These are phyloP conservation scores for Holotrichia oblita DNA, from an alignment of 1,140 invertebrate species.

Conservation along the genomic window DNA sequence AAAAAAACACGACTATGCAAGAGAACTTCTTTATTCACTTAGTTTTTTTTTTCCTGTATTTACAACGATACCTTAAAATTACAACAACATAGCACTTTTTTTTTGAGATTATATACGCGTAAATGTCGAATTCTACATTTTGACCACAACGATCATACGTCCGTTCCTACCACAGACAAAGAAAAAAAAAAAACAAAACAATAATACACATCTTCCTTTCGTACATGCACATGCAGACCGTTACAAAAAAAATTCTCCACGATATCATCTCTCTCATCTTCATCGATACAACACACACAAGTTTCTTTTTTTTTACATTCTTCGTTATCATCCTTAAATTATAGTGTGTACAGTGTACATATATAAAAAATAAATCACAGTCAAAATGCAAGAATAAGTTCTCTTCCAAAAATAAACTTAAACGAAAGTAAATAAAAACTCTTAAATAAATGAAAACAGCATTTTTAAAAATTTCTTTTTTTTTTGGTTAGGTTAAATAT, in stretches of 20 bases:
- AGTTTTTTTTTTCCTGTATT: slow-evolving; percentile 37
- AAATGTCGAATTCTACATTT: slow-evolving; percentile 31
- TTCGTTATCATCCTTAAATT: slow-evolving; percentile 21
- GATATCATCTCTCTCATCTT: not conserved
- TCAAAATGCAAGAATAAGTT: slow-evolving; percentile 41
- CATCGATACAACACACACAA: not conserved
- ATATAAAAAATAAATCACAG: slow-evolving; percentile 42
- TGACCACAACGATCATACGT: not conserved
- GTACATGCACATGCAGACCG: not conserved
- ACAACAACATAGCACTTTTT: slow-evolving; percentile 36
- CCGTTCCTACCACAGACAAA: not conserved
- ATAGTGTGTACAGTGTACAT: slow-evolving; percentile 26
- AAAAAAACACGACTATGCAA: slow-evolving; percentile 57
- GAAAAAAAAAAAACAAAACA: not conserved
- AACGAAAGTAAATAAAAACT: not conserved
- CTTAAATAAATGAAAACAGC: slow-evolving; percentile 10
- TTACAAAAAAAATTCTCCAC: not conserved
- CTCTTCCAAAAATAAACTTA: slow-evolving; percentile 35
- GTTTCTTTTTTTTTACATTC: slow-evolving; percentile 1
- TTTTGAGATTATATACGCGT: slow-evolving; percentile 40
- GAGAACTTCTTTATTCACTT: slow-evolving; percentile 62
- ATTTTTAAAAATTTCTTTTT: too few relatives aligned
- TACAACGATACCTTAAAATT: slow-evolving; percentile 39
- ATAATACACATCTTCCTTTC: not conserved
- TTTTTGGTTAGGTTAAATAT: too few relatives aligned